Percentiles rank a stretch among this genome's conserved stretches.
These are phyloP conservation scores for Microdon myrmicae DNA, from an alignment of 2,888 invertebrate genomes.

Conservation along the genomic window DNA sequence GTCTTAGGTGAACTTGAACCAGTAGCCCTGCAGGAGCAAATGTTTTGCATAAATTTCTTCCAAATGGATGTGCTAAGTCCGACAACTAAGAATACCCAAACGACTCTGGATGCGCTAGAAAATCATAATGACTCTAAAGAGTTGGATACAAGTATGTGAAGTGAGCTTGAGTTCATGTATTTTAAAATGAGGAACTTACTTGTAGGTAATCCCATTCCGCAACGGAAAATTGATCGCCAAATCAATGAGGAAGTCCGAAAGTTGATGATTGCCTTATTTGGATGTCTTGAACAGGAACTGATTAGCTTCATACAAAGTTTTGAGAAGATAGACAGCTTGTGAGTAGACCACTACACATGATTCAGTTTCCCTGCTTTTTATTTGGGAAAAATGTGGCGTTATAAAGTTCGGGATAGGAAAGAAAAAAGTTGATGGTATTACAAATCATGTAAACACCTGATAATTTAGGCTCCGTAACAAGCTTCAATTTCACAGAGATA, in stretches of 20 bases:
- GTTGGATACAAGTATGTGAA: constrained; percentile 47
- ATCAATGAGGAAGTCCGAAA: constrained; percentile 82
- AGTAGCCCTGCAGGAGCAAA: constrained; percentile 92
- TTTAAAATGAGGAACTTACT: background rate
- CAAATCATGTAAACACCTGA: too few relatives aligned
- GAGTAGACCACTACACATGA: too few relatives aligned
- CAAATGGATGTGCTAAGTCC: constrained; percentile 77
- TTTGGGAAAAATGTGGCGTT: too few relatives aligned
- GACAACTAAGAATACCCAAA: constrained; percentile 70
- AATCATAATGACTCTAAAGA: constrained; percentile 62
- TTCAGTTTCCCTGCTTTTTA: too few relatives aligned
- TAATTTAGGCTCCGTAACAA: too few relatives aligned
- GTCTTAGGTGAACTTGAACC: constrained; percentile 90
- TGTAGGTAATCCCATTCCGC: constrained; percentile 58
- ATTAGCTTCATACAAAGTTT: constrained; percentile 86
- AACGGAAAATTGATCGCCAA: constrained; percentile 75
- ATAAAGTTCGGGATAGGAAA: too few relatives aligned
- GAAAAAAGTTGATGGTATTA: too few relatives aligned
- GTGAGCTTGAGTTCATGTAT: background rate
- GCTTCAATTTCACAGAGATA: too few relatives aligned
- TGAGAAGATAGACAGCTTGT: constrained; percentile 91
- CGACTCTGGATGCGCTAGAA: constrained; percentile 69
- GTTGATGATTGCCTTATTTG: constrained; percentile 91
- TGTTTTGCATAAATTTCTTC: constrained; percentile 93
- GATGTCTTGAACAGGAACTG: constrained; percentile 86